Base-by-base conservation (phyloP, 2,113 vertebrate genomes). In the Gasterosteus aculeatus region DNA sequence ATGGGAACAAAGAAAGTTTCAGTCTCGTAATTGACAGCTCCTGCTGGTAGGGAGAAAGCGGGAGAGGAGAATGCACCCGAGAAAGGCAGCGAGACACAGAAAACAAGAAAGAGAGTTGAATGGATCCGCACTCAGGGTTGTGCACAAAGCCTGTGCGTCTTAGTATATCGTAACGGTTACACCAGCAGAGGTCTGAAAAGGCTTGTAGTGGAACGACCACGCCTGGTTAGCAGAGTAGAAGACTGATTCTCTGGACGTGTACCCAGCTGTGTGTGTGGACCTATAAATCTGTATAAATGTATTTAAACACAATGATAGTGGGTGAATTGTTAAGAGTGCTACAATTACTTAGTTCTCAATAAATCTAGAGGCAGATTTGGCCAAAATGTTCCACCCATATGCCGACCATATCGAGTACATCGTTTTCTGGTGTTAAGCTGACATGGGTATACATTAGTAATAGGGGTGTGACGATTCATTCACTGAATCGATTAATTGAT, bases 1-100 rank as follows among this genome's bases (percentile, higher is more conserved):
- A 42, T 78, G 85, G 86, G 88, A 88, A 83, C 67, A 85, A 81
- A 88, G 76, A 87, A 88, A 86, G 79, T 88, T 90, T 88, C 84
- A 61, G 78, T 73, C 60, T 77, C 62, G 87, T 85, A 91, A 93
- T 91, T 92, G 87, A 91, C 93, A 93, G 78, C 87, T 90, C 89
- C 88, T 91, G 87, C 87, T 81, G 89, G 85, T 85, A 88, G 76
- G 66, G 64, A 81, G 60, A 69, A 63, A 61, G 72, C 62, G 64
- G 12, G 59, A 78, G 62, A 70, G 47, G 57, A n/a, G 42, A 42
- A 75, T 46, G 38, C 66, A 63, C 57, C 31, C 29, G 49, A 70
- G 76, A 84, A 75, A 74, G 69, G 26, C 59, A 69, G 53, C 54
- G 72, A 83, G 69, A 82, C 44, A 38, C 63, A 67, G 53, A 69